Evolutionary conservation across 2,797 vertebrate species (phyloP), one percentile per base, ranked within the genome.

Genomic region (Sarcoramphus papa): DNA sequence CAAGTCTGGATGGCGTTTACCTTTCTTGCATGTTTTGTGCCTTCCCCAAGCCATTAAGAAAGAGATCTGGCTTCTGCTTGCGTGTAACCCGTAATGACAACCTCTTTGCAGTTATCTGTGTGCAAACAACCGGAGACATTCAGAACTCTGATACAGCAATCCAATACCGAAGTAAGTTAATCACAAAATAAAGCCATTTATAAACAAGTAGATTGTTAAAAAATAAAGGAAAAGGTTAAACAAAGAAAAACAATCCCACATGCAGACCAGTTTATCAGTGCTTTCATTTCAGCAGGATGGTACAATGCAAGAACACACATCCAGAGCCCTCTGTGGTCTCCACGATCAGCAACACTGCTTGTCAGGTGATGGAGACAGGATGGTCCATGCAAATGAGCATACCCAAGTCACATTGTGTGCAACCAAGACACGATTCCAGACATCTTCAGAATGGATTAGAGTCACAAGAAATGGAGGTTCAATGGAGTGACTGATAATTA

Each of bases 51-150:
- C 98, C 98, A 98, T 98, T 99, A 99, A 98, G 99, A 98, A 98
- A 99, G 98, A 99, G 99, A 97, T 98, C 98, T 99, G 98, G 98
- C 98, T 98, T 99, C 98, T 98, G 99, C 98, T 99, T 99, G 98
- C 97, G 97, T 99, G 98, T 99, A 99, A 98, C 99, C 99, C 98
- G 99, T 99, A 98, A 99, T 99, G 98, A 99, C 98, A 99, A 99
- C 97, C 98, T 99, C 99, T 99, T 98, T 99, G 99, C 98, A 99
- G 99, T 99, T 98, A 99, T 99, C 99, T 99, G 98, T 98, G 98
- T 99, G 98, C 97, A 98, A 99, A 99, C 98, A 99, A 99, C 98
- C 98, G 98, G 98, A 99, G 97, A 99, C 98, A 99, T 98, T 99
- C 98, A 98, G 98, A 98, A 98, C 95, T 98, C 97, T 96, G 96